phyloP scores from a whole-genome alignment of 2,888 invertebrate genomes.

The Monopis laevigella region DNA sequence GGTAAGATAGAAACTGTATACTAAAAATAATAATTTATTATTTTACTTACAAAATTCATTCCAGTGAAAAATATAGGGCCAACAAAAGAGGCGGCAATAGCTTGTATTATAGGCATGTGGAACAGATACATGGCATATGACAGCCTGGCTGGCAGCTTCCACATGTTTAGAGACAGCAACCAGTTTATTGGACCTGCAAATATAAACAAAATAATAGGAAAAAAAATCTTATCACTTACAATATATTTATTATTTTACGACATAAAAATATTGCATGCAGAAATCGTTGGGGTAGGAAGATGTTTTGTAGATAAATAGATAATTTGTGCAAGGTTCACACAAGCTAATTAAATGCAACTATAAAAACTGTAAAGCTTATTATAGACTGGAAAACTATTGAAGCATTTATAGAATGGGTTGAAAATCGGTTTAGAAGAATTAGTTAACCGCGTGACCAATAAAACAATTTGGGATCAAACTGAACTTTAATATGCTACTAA shows the following conservation, averaged over 20 bases:
- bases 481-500: neutral
- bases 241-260: neutral
- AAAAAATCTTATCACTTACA: neutral
- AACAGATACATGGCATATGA: constrained; percentile 50
- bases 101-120: constrained; percentile 27
- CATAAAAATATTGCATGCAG: too few relatives aligned
- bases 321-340: too few relatives aligned
- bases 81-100: neutral
- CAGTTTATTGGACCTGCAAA: constrained; percentile 34
- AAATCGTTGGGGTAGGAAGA: too few relatives aligned
- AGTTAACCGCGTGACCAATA: too few relatives aligned
- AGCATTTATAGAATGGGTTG: too few relatives aligned
- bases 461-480: too few relatives aligned
- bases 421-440: too few relatives aligned
- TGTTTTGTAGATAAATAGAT: too few relatives aligned
- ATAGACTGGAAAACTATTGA: too few relatives aligned
- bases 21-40: too few relatives aligned
- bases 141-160: constrained; percentile 36
- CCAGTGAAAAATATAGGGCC: neutral
- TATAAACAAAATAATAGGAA: neutral
- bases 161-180: constrained; percentile 36
- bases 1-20: too few relatives aligned
- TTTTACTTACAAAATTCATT: neutral
- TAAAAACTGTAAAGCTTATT: neutral
- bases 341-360: too few relatives aligned